Evolutionary conservation across 2,113 vertebrate species (phyloP).

Genomic region (Cololabis saira): DNA sequence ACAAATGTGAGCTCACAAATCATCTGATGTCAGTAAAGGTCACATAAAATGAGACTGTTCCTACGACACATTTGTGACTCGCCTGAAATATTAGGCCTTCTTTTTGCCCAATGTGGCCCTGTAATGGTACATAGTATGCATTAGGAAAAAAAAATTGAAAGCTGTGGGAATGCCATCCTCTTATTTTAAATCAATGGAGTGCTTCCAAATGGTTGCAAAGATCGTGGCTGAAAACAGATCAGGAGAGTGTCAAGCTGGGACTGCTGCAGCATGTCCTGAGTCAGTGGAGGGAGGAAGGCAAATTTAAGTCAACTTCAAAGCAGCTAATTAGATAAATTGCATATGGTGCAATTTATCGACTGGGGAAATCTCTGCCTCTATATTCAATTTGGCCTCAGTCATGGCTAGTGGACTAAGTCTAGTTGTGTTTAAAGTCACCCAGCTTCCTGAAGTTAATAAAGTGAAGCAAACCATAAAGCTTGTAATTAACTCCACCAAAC

Average conservation of each 20-base stretch:
- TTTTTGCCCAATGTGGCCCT: background rate
- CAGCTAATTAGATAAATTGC: constrained; percentile 70
- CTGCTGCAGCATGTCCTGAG: constrained; percentile 47
- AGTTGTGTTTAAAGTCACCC: constrained; percentile 58
- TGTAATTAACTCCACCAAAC: constrained; percentile 59
- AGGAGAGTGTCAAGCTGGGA: constrained; percentile 46
- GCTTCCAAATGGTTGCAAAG: constrained; percentile 47
- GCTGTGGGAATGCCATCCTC: constrained; percentile 15
- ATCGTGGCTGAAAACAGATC: constrained; percentile 31
- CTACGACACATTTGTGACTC: background rate
- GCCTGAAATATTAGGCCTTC: constrained; percentile 4
- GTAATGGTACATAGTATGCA: constrained; percentile 1
- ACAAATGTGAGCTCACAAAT: background rate
- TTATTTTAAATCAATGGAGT: constrained; percentile 39
- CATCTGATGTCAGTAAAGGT: background rate
- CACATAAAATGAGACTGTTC: background rate
- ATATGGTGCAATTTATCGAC: constrained; percentile 62
- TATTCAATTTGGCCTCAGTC: constrained; percentile 57
- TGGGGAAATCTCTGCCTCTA: constrained; percentile 45
- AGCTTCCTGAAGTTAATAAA: constrained; percentile 63
- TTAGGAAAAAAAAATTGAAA: constrained; percentile 7
- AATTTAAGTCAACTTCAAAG: constrained; percentile 64
- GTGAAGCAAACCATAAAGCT: constrained; percentile 59
- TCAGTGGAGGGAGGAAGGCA: constrained; percentile 54
- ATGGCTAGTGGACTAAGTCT: constrained; percentile 54